Conservation (phyloP, 1,140 invertebrate species). For the Schlechtendalia chinensis region DNA sequence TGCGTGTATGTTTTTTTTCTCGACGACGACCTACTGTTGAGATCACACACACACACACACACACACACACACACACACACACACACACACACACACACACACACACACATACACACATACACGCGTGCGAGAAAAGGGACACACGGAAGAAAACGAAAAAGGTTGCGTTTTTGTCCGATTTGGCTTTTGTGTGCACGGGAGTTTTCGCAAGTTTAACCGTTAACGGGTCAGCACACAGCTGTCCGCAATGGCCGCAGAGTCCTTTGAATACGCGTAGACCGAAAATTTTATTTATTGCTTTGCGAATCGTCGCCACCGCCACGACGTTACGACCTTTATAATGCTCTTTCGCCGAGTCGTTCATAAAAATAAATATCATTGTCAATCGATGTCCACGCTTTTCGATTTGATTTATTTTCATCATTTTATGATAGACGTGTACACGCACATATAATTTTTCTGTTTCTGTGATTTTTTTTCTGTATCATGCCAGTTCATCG, state of each 20-base stretch:
- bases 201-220: slow-evolving; percentile 39
- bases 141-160: neutral
- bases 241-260: slow-evolving; percentile 10
- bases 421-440: too few species aligned
- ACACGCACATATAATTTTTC: too few species aligned
- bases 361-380: too few species aligned
- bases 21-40: neutral
- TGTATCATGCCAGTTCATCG: too few species aligned
- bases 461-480: too few species aligned
- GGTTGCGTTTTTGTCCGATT: slow-evolving; percentile 22
- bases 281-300: slow-evolving; percentile 16
- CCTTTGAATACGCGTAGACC: slow-evolving; percentile 4
- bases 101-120: too few species aligned
- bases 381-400: too few species aligned
- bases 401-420: too few species aligned
- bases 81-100: too few species aligned
- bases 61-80: too few species aligned
- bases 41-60: too few species aligned
- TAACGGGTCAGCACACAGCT: slow-evolving; percentile 33
- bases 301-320: too few species aligned
- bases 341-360: neutral
- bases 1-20: neutral
- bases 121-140: neutral
- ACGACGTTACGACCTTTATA: neutral
- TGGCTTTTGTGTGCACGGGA: slow-evolving; percentile 13